These are phyloP conservation scores for Cyphomyrmex costatus DNA, from an alignment of 1,140 invertebrate species.

Conservation along the genomic window DNA sequence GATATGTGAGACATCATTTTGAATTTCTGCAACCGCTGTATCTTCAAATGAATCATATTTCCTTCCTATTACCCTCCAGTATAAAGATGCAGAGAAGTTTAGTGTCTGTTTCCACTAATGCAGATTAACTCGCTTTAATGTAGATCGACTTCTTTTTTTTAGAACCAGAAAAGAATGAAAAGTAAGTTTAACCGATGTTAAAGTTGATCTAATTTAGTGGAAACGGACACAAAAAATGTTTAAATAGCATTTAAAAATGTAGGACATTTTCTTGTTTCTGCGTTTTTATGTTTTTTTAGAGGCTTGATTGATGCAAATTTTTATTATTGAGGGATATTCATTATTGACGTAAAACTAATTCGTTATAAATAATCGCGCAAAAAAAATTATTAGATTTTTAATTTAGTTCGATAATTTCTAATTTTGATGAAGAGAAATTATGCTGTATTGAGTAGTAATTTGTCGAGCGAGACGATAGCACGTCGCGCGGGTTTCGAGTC, in stretches of 20 bases:
- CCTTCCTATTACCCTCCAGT: neutral
- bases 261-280: neutral
- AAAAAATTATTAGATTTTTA: constrained; percentile 4
- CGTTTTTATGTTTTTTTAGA: neutral
- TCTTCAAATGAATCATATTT: constrained; percentile 21
- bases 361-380: constrained; percentile 25
- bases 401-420: constrained; percentile 22
- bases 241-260: constrained; percentile 7
- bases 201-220: too few species aligned
- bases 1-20: constrained; percentile 56
- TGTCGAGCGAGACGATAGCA: constrained; percentile 7
- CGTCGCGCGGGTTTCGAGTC: neutral
- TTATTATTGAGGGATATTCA: neutral
- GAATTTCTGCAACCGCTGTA: constrained; percentile 62
- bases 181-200: too few species aligned
- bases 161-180: too few species aligned
- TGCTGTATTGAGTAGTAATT: constrained; percentile 9
- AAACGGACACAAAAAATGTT: neutral
- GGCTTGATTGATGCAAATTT: neutral
- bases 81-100: neutral
- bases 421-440: neutral
- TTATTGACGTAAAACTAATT: constrained; percentile 14
- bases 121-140: too few species aligned
- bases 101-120: too few species aligned
- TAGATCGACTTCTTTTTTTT: too few species aligned